Percentiles rank a stretch among this genome's conserved stretches.
Evolutionary conservation across 1,140 invertebrate species (phyloP).

Genomic region (Camponotus pennsylvanicus): DNA sequence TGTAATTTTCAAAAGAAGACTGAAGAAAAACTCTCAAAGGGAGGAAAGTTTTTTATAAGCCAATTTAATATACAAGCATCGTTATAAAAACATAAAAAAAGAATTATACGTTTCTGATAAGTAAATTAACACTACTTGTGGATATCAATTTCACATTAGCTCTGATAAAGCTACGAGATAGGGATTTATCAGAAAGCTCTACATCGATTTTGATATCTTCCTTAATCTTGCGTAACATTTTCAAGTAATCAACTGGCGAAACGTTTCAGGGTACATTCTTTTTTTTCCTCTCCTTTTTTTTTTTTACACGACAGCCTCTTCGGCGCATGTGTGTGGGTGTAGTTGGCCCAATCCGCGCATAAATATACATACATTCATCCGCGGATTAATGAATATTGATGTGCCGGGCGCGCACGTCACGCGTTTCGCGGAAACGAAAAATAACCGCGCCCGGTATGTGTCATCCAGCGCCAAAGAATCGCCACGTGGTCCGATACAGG

Average conservation of each 20-base stretch:
- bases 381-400: constrained; percentile 76
- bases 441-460: constrained; percentile 35
- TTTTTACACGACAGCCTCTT: constrained; percentile 24
- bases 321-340: neutral
- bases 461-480: constrained; percentile 19
- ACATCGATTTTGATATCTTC: too few relatives aligned
- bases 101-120: too few relatives aligned
- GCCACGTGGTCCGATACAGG: constrained; percentile 31
- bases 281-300: neutral
- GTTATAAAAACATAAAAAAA: too few relatives aligned
- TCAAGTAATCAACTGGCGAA: constrained; percentile 31
- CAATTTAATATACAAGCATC: too few relatives aligned
- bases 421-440: constrained; percentile 52
- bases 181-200: too few relatives aligned
- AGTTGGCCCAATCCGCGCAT: constrained; percentile 30
- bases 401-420: constrained; percentile 36
- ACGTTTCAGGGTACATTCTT: neutral
- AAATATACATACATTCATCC: constrained; percentile 69
- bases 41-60: too few relatives aligned
- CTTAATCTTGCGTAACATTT: neutral
- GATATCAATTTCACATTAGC: too few relatives aligned
- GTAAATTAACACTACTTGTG: too few relatives aligned
- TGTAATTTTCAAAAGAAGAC: too few relatives aligned
- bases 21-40: too few relatives aligned
- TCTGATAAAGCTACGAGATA: too few relatives aligned